These are phyloP conservation scores for Platichthys stellatus DNA, from an alignment of 2,113 vertebrate species.

Conservation along the genomic window DNA sequence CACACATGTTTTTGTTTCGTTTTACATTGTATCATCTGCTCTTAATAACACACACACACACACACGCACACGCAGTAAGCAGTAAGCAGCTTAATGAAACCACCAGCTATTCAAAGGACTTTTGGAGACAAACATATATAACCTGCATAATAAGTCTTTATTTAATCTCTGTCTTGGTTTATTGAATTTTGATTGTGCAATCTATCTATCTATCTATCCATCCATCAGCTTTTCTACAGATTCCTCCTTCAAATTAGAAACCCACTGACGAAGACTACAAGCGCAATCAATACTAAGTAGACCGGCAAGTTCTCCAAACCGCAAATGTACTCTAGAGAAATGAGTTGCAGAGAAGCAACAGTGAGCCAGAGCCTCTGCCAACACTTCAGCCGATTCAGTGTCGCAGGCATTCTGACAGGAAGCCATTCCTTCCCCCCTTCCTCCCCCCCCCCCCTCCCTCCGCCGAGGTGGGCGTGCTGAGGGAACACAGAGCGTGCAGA, in stretches of 20 bases:
- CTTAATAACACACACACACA: background rate
- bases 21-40: background rate
- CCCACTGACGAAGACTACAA: background rate
- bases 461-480: constrained; percentile 59
- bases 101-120: background rate
- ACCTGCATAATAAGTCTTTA: no score
- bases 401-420: constrained; percentile 58
- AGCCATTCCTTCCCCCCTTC: constrained; percentile 50
- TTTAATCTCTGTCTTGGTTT: no score
- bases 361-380: constrained; percentile 18
- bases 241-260: background rate
- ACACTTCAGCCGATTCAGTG: constrained; percentile 33
- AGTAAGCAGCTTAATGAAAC: no score
- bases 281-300: constrained; percentile 7
- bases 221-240: background rate
- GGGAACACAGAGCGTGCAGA: constrained; percentile 64
- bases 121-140: background rate
- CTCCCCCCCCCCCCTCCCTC: constrained; percentile 55
- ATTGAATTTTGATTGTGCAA: no score
- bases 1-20: background rate
- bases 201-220: no score
- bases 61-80: no score
- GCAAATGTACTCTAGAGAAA: constrained; percentile 3
- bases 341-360: constrained; percentile 31
- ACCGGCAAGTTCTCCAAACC: background rate